Base-by-base conservation (phyloP, 2,113 vertebrate genomes). In the Epinephelus moara region DNA sequence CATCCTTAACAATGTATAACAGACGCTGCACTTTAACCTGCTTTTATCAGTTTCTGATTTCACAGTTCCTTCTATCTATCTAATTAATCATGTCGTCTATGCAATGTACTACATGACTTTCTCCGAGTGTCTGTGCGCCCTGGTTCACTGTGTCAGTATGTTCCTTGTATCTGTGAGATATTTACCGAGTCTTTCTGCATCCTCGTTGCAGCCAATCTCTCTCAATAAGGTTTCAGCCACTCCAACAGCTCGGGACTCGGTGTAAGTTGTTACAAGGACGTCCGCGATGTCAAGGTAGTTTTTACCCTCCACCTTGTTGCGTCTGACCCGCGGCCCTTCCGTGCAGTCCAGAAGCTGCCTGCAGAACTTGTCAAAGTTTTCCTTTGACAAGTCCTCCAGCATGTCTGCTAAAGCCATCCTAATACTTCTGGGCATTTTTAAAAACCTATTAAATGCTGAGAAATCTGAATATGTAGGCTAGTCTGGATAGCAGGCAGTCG, bases 201-300 rank as follows among this genome's bases (percentile, higher is more conserved):
- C 17, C 0, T 0, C 0, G 1, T 0, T 2, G 56, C 81, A 89
- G 1, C 0, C 17, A 0, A 91, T 89, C 1, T 25, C 0, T 1
- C 0, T 4, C 30, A 93, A 25, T 2, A 88, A 9, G 4, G 89
- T 67, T 25, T 62, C 0, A 0, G 61, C 1, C 11, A 93, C 80
- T 0, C 0, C 0, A 2, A 25, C 2, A 2, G 89, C 92, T 0
- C 1, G 0, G 0, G 0, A 1, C 23, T 80, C 72, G 0, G 88
- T 88, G 15, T 88, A 93, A 0, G 1, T 70, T 0, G 55, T 55
- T 0, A 92, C 76, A 66, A 95, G 37, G 1, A 17, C 37, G 6
- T 92, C 76, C 0, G 80, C 23, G 27, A 94, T 5, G 0, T 78
- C 2, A 0, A 83, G 0, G 1, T 0, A 0, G n/a, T 0, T 12